Base-by-base conservation (phyloP, 2,113 vertebrate species). In the Chaetops frenatus region DNA sequence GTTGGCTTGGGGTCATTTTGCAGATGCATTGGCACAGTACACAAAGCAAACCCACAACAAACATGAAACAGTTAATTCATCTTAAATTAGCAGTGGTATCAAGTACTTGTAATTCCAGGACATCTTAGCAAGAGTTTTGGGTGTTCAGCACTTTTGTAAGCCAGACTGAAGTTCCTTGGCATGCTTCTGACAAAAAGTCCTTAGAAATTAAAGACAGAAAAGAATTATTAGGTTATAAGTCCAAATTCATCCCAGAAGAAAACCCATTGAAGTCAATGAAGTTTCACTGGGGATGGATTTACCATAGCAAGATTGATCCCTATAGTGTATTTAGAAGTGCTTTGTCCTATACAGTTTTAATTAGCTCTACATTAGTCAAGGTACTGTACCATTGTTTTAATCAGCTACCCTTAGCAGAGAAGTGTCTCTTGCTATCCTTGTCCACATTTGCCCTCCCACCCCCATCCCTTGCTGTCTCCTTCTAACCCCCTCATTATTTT, bases 341-440 rank as follows among this genome's bases (percentile, higher is more conserved):
- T 95, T 97, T 96, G 77, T 94, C 94, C 94, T 92, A 79, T 90
- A 58, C 65, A 76, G 86, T 86, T 95, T 92, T 94, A 96, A 96
- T 97, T 93, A 96, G 90, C 35, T 93, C 80, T 76, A 64, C 88
- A 93, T 97, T 92, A 96, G 92, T 95, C 92, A 92, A 94, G 79
- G 94, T 92, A 86, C 88, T 60, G 48, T 94, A 90, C 79, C n/a
- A 70, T 81, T 93, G 93, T 95, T 94, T 86, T 91, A 88, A 57
- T 61, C 72, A 54, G 40, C 65, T 91, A 57, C 45, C n/a, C 72
- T 76, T 76, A 4, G 14, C 65, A 86, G 48, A 90, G 70, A 94
- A 45, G 48, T 40, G 38, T 90, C 80, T 92, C 51, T 42, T 56
- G n/a, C n/a, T 84, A 71, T 73, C 56, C 76, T 92, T 71, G 80